Conservation (phyloP, 2,113 vertebrate genomes). For the Steatornis caripensis region DNA sequence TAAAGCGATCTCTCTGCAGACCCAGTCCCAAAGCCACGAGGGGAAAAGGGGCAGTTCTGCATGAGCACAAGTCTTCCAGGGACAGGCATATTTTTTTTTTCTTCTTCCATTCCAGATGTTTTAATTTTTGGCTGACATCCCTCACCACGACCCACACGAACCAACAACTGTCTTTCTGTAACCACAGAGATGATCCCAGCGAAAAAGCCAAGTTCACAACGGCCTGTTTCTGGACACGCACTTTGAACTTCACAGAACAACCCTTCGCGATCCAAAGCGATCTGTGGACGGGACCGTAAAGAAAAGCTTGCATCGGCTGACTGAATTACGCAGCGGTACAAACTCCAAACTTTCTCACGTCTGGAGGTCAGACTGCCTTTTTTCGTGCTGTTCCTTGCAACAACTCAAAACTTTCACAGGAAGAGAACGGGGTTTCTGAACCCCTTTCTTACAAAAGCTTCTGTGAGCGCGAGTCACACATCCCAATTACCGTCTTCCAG, state of each 20-base stretch:
- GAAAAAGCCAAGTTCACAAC: background rate
- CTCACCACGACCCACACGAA: background rate
- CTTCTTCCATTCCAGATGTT: background rate
- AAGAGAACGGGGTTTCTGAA: background rate
- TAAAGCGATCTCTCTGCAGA: background rate
- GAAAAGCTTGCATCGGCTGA: background rate
- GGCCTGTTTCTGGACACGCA: background rate
- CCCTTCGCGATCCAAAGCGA: background rate
- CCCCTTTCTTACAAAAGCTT: background rate
- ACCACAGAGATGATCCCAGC: background rate
- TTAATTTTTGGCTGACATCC: background rate
- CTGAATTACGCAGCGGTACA: background rate
- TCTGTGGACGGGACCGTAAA: background rate
- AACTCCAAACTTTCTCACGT: background rate
- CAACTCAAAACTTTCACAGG: slow-evolving; percentile 38
- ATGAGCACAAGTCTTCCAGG: background rate
- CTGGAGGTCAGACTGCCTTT: background rate
- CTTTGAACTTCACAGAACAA: background rate
- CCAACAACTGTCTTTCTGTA: background rate
- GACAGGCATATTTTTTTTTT: background rate
- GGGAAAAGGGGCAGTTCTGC: background rate
- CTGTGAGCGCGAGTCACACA: background rate
- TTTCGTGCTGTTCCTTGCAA: background rate
- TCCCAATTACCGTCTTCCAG: slow-evolving; percentile 38
- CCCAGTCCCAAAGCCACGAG: background rate